Evolutionary conservation across 2,113 vertebrate genomes (phyloP), one percentile per base, ranked within the genome.

Genomic region (Bos taurus): DNA sequence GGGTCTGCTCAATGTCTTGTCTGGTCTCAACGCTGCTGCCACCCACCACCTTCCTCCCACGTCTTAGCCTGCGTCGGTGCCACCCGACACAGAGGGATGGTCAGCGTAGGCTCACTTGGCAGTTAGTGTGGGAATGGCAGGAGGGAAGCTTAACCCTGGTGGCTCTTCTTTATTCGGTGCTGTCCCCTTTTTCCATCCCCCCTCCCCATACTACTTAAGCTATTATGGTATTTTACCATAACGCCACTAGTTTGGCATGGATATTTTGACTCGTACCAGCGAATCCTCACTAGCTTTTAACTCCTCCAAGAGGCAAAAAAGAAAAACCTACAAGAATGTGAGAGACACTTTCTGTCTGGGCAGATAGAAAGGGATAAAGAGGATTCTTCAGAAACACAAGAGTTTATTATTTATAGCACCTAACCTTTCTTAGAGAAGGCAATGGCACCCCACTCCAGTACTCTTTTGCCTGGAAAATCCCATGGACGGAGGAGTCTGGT

Each of bases 1-100:
- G 33, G 15, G 28, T 14, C 43, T 23, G n/a, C 28, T 85, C 7
- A 17, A 26, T 23, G 15, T 46, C 43, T 50, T 5, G 16, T 26
- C 46, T 50, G 89, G 67, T 48, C 48, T 71, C 64, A 2, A 0
- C 0, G 36, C 54, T 28, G 50, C 54, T 28, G 62, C 46, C 21
- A 2, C 7, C 17, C 0, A 46, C 43, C 57, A 26, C 30, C 67
- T 43, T 56, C 46, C 10, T 85, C 43, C n/a, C 0, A 0, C 12
- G 5, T 30, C 78, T 57, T 21, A 3, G 52, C 36, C 21, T 30
- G 21, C 5, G 0, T 50, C 77, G 11, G 13, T 15, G 8, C 74
- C 26, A 25, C 62, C 14, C 9, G 6, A 52, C 17, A 2, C 52
- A 10, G 43, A 7, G 3, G 74, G 52, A 74, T 64, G 80, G 67